Evolutionary conservation across 2,113 vertebrate species (phyloP).

Genomic region (Podiceps cristatus): DNA sequence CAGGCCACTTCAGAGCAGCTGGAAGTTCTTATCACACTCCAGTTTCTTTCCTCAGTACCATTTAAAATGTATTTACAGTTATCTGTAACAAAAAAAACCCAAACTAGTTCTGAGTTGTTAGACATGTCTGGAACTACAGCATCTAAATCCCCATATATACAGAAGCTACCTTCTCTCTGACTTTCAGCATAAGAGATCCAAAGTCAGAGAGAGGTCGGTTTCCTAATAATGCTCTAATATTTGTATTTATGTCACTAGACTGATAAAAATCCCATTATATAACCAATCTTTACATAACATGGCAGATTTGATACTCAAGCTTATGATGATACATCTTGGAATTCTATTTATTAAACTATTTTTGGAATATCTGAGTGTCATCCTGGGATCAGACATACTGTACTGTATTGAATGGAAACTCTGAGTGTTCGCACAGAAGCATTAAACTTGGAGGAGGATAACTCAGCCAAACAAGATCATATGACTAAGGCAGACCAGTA

Average conservation of each 20-base stretch:
- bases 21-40: neutral
- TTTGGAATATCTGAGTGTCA: conserved; percentile 30
- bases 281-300: conserved; percentile 61
- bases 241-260: conserved; percentile 23
- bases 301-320: conserved; percentile 21
- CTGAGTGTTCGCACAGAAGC: neutral
- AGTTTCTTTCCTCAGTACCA: neutral
- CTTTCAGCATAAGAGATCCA: neutral
- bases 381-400: conserved; percentile 6
- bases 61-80: neutral
- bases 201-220: conserved; percentile 17
- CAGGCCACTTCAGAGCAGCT: neutral
- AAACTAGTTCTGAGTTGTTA: neutral
- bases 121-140: neutral
- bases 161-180: neutral
- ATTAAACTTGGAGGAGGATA: neutral
- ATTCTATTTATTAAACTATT: conserved; percentile 47
- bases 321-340: conserved; percentile 37
- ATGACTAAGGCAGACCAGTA: conserved; percentile 12
- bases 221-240: conserved; percentile 30
- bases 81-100: neutral
- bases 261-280: conserved; percentile 68
- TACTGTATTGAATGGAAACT: conserved; percentile 27
- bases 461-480: neutral
- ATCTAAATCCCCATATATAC: neutral